Percentiles rank a stretch among this genome's conserved stretches.
Evolutionary conservation across 2,113 vertebrate species (phyloP).

Genomic region (Callopanchax toddi): DNA sequence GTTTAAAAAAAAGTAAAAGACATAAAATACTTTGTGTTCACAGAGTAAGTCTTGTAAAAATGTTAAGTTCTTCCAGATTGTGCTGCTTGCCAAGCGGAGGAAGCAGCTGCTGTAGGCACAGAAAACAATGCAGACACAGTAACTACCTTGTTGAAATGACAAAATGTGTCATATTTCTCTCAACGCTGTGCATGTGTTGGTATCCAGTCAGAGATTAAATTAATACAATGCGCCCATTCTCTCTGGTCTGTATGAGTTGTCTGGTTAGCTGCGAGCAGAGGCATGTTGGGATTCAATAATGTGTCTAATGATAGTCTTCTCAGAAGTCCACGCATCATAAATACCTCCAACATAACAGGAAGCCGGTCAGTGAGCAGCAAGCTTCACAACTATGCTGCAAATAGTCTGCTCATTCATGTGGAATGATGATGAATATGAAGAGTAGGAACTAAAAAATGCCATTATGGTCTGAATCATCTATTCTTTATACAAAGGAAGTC

Average conservation of each 20-base stretch:
- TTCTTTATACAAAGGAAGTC: conserved; percentile 4
- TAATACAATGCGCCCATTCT: conserved; percentile 33
- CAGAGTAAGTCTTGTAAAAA: conserved; percentile 34
- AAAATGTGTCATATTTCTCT: conserved; percentile 44
- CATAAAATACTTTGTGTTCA: not conserved
- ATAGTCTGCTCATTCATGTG: conserved; percentile 15
- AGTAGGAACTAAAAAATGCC: not conserved
- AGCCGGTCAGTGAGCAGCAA: conserved; percentile 27
- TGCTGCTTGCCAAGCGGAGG: conserved; percentile 55
- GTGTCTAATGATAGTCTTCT: conserved; percentile 75
- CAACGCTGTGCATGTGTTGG: conserved; percentile 2
- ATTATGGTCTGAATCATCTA: not conserved
- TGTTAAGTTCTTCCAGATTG: conserved; percentile 50
- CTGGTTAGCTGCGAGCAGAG: conserved; percentile 64
- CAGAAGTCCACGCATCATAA: conserved; percentile 69
- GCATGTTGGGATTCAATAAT: conserved; percentile 73
- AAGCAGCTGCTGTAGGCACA: conserved; percentile 59
- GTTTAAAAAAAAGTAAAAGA: conserved; percentile 3
- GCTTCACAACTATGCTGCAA: not conserved
- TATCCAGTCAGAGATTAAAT: conserved; percentile 26
- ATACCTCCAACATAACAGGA: conserved; percentile 65
- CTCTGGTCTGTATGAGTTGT: conserved; percentile 42
- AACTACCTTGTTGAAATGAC: conserved; percentile 57
- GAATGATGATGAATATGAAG: conserved; percentile 2
- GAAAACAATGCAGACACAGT: conserved; percentile 63